phyloP scores from a whole-genome alignment of 2,113 vertebrate genomes.

The Mesocricetus auratus region DNA sequence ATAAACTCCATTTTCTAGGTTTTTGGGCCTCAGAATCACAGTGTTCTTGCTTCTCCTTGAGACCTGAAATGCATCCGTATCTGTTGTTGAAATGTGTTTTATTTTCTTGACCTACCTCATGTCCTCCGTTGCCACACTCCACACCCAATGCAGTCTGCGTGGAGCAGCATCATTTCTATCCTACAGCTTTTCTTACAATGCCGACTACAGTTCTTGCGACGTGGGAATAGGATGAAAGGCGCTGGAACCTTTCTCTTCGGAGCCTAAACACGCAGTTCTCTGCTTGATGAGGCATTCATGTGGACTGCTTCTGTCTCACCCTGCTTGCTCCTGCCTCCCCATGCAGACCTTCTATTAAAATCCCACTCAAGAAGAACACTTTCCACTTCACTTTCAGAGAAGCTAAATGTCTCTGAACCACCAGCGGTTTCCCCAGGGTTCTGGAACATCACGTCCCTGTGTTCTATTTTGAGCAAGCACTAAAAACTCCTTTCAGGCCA shows the following conservation, averaged over 20 bases:
- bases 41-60: background rate
- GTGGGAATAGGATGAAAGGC: background rate
- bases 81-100: background rate
- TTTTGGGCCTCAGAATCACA: background rate
- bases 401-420: background rate
- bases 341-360: background rate
- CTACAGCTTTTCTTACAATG: background rate
- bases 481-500: background rate
- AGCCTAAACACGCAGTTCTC: background rate
- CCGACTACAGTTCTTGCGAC: background rate
- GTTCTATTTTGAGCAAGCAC: background rate
- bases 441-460: background rate
- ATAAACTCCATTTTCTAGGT: background rate
- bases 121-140: background rate
- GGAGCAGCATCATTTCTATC: background rate
- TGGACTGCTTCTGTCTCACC: background rate
- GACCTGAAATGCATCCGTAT: rapidly evolving
- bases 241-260: background rate
- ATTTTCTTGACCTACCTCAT: background rate
- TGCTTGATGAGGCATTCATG: background rate
- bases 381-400: slow-evolving; percentile 3
- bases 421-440: background rate
- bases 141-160: background rate
- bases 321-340: background rate
- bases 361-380: background rate